Conservation (phyloP, 2,888 invertebrate species). For the Smittia sp. region DNA sequence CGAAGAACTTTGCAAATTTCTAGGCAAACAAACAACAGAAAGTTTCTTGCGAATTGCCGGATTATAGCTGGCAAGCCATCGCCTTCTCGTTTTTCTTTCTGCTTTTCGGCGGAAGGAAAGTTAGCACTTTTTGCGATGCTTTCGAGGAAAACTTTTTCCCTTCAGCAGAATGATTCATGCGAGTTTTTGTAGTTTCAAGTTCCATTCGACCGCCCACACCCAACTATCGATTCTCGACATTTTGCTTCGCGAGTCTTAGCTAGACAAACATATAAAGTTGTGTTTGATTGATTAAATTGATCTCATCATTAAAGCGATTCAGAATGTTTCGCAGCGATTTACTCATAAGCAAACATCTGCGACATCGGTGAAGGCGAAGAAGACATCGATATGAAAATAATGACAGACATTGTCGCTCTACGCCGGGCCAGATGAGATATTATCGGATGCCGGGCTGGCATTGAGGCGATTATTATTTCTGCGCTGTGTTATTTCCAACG, state of each 20-base stretch:
- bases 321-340: not conserved
- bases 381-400: conserved; percentile 29
- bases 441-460: not conserved
- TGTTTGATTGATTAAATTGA: conserved; percentile 35
- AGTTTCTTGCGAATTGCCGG: conserved; percentile 2
- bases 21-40: not conserved
- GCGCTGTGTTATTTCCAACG: not conserved
- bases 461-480: not conserved
- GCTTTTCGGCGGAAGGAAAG: not conserved
- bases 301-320: conserved; percentile 5
- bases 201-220: not conserved
- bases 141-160: not conserved
- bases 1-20: conserved; percentile 1
- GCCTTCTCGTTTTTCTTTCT: not conserved
- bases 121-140: not conserved
- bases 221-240: not conserved
- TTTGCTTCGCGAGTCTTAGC: not conserved
- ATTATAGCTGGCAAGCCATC: not conserved
- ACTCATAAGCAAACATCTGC: conserved; percentile 21
- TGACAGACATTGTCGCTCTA: conserved; percentile 8
- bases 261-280: not conserved
- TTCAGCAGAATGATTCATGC: not conserved
- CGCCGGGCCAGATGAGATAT: not conserved
- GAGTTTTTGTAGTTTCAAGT: not conserved
- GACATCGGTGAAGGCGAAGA: not conserved